Conservation (phyloP, 2,113 vertebrate species). For the Isichthys henryi region DNA sequence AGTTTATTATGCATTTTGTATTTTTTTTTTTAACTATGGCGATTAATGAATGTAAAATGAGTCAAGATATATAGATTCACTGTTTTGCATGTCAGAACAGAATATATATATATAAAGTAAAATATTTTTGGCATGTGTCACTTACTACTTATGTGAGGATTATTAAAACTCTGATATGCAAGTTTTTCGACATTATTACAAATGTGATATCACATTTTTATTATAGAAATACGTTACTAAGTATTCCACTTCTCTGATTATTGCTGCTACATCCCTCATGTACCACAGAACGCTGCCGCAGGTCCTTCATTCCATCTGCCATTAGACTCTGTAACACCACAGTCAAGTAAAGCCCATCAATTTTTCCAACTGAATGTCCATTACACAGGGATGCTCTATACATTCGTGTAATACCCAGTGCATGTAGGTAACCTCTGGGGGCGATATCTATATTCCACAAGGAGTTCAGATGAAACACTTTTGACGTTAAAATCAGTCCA, state of each 20-base stretch:
- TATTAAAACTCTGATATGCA: constrained; percentile 41
- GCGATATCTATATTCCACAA: neutral
- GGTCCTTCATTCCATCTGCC: neutral
- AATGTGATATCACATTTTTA: constrained; percentile 39
- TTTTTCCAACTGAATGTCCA: neutral
- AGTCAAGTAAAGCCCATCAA: neutral
- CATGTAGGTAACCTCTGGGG: neutral
- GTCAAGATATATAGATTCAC: too few relatives aligned
- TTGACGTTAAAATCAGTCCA: constrained; percentile 57
- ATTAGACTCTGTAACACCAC: neutral
- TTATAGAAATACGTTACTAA: constrained; percentile 43
- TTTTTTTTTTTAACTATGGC: neutral
- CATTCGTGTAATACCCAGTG: neutral
- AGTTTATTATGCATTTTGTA: neutral
- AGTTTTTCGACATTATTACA: constrained; percentile 55
- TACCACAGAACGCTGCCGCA: neutral
- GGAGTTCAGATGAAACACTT: constrained; percentile 69
- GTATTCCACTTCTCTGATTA: constrained; percentile 49
- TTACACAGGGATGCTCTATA: neutral
- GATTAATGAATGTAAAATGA: neutral
- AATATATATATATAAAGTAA: neutral
- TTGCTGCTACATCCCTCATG: constrained; percentile 31
- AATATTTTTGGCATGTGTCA: neutral
- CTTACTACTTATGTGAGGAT: neutral
- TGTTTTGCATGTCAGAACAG: too few relatives aligned